Percentiles rank a stretch among this genome's conserved stretches.
These are phyloP conservation scores for Thryonomys swinderianus DNA, from an alignment of 2,113 vertebrate genomes.

Conservation along the genomic window DNA sequence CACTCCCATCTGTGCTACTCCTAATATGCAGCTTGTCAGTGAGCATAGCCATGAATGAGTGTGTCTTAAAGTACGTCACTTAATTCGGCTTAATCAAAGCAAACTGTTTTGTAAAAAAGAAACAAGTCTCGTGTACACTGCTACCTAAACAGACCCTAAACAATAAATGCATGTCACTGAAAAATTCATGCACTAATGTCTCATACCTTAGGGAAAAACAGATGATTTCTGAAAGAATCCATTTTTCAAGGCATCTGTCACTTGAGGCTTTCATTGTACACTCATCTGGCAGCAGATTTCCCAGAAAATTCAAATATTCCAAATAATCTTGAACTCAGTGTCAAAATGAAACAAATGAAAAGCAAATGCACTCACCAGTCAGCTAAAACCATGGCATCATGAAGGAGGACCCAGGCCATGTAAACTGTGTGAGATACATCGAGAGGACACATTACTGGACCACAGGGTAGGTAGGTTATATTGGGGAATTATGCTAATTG, in stretches of 20 bases:
- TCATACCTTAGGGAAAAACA: background rate
- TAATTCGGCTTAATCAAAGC: background rate
- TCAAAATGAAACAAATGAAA: background rate
- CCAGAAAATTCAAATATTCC: conserved; percentile 16
- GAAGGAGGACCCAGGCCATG: background rate
- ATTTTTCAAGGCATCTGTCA: background rate
- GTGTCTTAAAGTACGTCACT: background rate
- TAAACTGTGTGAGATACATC: background rate
- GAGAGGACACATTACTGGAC: background rate
- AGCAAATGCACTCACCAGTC: background rate
- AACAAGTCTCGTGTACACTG: background rate
- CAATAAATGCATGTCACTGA: background rate
- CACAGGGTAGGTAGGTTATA: background rate
- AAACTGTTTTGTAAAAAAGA: background rate
- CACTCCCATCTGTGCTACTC: background rate
- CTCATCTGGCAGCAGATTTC: background rate
- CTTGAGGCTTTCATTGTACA: background rate
- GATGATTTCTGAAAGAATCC: background rate
- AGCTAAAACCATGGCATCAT: background rate
- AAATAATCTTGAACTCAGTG: background rate
- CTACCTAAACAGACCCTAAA: background rate
- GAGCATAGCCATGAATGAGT: background rate
- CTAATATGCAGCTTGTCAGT: background rate
- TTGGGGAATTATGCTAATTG: background rate
- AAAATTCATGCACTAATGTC: background rate